Evolutionary conservation across 1,140 invertebrate species (phyloP).

Genomic region (Pygmarrhopalites habei): DNA sequence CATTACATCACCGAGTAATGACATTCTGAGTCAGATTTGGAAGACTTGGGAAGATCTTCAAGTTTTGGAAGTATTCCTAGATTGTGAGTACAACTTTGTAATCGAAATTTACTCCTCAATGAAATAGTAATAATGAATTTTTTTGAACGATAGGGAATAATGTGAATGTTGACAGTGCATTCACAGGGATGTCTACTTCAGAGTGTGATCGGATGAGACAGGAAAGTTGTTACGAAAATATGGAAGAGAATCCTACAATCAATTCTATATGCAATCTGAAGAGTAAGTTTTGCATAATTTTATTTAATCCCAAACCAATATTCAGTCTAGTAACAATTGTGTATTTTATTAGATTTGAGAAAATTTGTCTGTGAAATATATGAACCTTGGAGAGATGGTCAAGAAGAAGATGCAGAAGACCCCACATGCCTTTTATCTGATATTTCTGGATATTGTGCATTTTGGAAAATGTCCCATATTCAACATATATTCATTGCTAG

Average conservation of each 20-base stretch:
- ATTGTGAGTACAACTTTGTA: neutral
- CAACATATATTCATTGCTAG: neutral
- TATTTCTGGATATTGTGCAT: neutral
- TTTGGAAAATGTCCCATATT: neutral
- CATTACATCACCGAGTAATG: slow-evolving; percentile 4
- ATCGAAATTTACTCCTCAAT: too few relatives aligned
- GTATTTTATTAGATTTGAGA: neutral
- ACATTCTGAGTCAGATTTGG: neutral
- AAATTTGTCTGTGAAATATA: slow-evolving; percentile 7
- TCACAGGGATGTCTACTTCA: neutral
- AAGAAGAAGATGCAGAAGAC: neutral
- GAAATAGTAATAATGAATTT: too few relatives aligned
- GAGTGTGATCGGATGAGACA: neutral
- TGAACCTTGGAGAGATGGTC: slow-evolving; percentile 3
- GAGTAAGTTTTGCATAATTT: neutral
- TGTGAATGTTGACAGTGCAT: neutral
- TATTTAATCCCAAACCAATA: too few relatives aligned
- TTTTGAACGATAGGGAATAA: slow-evolving; percentile 12
- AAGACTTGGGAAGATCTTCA: neutral
- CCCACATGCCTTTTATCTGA: neutral
- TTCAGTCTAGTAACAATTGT: too few relatives aligned
- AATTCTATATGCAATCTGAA: neutral
- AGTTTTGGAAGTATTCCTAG: neutral
- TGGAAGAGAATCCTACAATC: neutral
- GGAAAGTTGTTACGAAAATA: neutral